These are phyloP conservation scores for Semaprochilodus insignis DNA, from an alignment of 2,797 vertebrate species.

Conservation along the genomic window DNA sequence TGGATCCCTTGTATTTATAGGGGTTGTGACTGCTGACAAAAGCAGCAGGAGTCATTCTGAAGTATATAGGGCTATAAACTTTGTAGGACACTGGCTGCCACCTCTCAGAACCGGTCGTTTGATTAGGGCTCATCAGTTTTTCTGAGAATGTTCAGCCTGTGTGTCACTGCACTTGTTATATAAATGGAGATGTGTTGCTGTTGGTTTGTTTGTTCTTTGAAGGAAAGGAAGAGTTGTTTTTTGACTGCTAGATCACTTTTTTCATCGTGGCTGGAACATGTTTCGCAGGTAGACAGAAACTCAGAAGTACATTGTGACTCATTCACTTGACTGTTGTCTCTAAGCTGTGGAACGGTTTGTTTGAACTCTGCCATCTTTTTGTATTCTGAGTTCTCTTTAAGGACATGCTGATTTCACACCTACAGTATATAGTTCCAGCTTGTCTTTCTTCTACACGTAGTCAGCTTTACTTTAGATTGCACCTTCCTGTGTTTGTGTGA, in stretches of 20 bases:
- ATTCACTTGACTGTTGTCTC: constrained; percentile 3
- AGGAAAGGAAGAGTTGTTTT: constrained; percentile 4
- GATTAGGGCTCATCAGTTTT: background rate
- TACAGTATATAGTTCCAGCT: background rate
- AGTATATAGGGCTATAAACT: too few relatives aligned
- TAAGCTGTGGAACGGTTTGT: constrained; percentile 27
- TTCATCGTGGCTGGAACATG: background rate
- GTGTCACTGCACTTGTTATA: background rate
- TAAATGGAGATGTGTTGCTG: background rate
- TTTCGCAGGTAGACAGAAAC: constrained; percentile 11
- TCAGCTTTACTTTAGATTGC: background rate
- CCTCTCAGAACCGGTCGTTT: background rate
- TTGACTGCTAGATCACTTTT: constrained; percentile 3
- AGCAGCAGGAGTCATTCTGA: too few relatives aligned
- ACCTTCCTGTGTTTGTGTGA: background rate
- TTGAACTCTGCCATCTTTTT: constrained; percentile 5
- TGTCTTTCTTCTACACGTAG: background rate
- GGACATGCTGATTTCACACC: background rate
- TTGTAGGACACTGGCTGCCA: too few relatives aligned
- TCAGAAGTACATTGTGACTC: constrained; percentile 17
- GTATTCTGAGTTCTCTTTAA: background rate
- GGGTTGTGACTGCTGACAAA: too few relatives aligned
- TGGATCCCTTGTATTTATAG: too few relatives aligned
- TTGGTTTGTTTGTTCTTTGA: constrained; percentile 2
- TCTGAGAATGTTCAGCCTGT: background rate